Percentiles rank a stretch among this genome's conserved stretches.
These are phyloP conservation scores for Lepidocyrtinus sp. DNA, from an alignment of 2,888 invertebrate genomes.

Conservation along the genomic window DNA sequence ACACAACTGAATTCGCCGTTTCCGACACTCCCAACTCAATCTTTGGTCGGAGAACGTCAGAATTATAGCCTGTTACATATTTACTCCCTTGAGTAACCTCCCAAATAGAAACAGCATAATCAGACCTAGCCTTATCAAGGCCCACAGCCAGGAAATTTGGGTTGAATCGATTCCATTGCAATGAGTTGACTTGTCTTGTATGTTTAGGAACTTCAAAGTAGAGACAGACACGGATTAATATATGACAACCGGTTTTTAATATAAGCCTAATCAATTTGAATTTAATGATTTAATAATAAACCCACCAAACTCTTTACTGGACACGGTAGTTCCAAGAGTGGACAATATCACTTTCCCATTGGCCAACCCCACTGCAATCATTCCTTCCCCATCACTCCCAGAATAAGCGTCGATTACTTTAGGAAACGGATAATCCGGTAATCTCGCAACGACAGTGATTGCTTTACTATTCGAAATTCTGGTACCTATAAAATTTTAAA, in stretches of 20 bases:
- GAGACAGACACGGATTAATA: neutral
- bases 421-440: slow-evolving; percentile 83
- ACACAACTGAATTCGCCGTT: slow-evolving; percentile 86
- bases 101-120: slow-evolving; percentile 92
- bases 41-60: slow-evolving; percentile 77
- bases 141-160: slow-evolving; percentile 87
- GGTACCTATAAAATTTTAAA: slow-evolving; percentile 76
- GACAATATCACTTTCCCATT: slow-evolving; percentile 90
- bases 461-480: slow-evolving; percentile 81
- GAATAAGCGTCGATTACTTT: slow-evolving; percentile 92
- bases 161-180: slow-evolving; percentile 90
- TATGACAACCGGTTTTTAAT: neutral
- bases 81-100: slow-evolving; percentile 79
- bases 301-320: slow-evolving; percentile 81
- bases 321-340: slow-evolving; percentile 79
- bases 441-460: slow-evolving; percentile 82
- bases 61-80: slow-evolving; percentile 71
- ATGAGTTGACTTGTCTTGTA: slow-evolving; percentile 86
- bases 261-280: neutral
- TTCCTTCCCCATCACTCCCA: slow-evolving; percentile 81
- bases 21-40: slow-evolving; percentile 88
- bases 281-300: too few relatives aligned
- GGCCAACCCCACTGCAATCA: slow-evolving; percentile 89
- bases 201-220: slow-evolving; percentile 82
- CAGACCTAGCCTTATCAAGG: slow-evolving; percentile 90